Conservation (phyloP, 2,797 vertebrate species). For the Liasis olivaceus region DNA sequence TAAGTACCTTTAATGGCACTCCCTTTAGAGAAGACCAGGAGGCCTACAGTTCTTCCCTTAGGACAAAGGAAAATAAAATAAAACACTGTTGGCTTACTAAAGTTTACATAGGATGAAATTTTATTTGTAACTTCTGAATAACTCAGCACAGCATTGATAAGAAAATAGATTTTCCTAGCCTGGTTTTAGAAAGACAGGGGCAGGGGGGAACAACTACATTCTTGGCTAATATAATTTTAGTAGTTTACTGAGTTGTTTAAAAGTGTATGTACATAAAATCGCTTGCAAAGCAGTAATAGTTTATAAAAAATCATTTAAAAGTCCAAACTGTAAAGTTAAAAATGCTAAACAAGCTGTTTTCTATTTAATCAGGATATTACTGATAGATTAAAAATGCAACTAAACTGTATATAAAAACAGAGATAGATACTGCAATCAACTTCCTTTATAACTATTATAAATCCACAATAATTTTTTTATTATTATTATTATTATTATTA, state of each 20-base stretch:
- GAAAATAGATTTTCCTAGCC: conserved; percentile 60
- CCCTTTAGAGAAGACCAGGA: conserved; percentile 53
- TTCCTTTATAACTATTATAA: conserved; percentile 56
- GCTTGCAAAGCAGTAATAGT: conserved; percentile 10
- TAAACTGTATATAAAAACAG: conserved; percentile 60
- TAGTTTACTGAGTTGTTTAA: conserved; percentile 10
- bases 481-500: conserved; percentile 27
- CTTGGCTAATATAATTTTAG: conserved; percentile 34
- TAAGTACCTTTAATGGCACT: conserved; percentile 29
- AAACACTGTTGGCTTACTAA: conserved; percentile 66
- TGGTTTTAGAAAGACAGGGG: conserved; percentile 24
- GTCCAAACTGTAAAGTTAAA: background rate
- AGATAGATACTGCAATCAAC: conserved; percentile 27
- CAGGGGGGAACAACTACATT: conserved; percentile 11
- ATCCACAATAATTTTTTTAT: conserved; percentile 68
- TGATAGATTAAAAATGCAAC: conserved; percentile 41
- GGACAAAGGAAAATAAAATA: conserved; percentile 72
- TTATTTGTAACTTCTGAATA: conserved; percentile 70
- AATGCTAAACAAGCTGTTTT: conserved; percentile 14
- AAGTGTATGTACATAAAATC: conserved; percentile 9
- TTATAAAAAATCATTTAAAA: conserved; percentile 6
- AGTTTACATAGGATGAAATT: conserved; percentile 67
- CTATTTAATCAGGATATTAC: conserved; percentile 39
- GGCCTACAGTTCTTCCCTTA: conserved; percentile 60
- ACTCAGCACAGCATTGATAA: conserved; percentile 58